Percentiles rank a stretch among this genome's conserved stretches.
These are phyloP conservation scores for Narcine bancroftii DNA, from an alignment of 2,113 vertebrate species.

Conservation along the genomic window DNA sequence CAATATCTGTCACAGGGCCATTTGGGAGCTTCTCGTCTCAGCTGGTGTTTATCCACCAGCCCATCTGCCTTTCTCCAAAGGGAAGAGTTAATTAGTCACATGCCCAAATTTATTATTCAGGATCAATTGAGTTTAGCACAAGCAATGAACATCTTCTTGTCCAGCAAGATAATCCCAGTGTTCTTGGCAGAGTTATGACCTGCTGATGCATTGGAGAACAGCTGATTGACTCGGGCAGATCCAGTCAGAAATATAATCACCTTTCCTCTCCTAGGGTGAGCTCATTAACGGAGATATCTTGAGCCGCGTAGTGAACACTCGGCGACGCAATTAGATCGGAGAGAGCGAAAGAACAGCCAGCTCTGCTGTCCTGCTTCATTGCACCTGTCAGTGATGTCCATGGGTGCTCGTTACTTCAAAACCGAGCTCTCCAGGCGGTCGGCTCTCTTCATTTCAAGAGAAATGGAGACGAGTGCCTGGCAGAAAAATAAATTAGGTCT, in stretches of 20 bases:
- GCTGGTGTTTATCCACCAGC: neutral
- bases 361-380: neutral
- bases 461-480: neutral
- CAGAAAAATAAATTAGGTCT: neutral
- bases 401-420: neutral
- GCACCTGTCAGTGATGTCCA: neutral
- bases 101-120: constrained; percentile 40
- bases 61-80: constrained; percentile 42
- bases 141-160: constrained; percentile 14
- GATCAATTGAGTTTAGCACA: constrained; percentile 35
- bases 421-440: neutral
- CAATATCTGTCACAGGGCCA: constrained; percentile 11
- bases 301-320: neutral
- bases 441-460: neutral
- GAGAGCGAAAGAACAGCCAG: neutral
- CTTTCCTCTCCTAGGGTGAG: constrained; percentile 38
- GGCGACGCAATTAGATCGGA: neutral
- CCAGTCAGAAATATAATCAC: constrained; percentile 46
- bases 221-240: constrained; percentile 40
- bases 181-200: constrained; percentile 43
- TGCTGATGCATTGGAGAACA: constrained; percentile 42
- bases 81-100: constrained; percentile 44
- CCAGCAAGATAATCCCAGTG: constrained; percentile 40
- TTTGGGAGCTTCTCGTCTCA: constrained; percentile 38
- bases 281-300: constrained; percentile 45